A percentile compares a stretch with the other conserved stretches of the same genome.
Conservation (phyloP, 2,888 invertebrate genomes). For the Caenorhabditis imperialis region DNA sequence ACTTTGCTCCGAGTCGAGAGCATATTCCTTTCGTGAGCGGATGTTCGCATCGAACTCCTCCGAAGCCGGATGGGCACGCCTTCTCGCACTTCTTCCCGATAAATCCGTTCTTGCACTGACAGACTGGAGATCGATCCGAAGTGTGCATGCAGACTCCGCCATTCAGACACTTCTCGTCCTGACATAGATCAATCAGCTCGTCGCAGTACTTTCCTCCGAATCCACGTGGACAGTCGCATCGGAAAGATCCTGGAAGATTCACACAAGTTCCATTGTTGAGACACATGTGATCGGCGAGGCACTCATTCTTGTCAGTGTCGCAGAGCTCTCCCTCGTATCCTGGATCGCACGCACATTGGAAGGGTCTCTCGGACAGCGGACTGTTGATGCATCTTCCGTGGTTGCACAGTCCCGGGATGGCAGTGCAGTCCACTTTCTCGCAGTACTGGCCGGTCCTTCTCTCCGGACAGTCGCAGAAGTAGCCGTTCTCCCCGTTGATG, state of each 20-base stretch:
- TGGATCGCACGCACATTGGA: slow-evolving; percentile 92
- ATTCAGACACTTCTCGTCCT: slow-evolving; percentile 19
- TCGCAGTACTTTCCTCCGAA: slow-evolving; percentile 82
- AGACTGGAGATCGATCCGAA: slow-evolving; percentile 82
- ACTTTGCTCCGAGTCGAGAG: slow-evolving; percentile 35
- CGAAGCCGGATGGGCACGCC: slow-evolving; percentile 55
- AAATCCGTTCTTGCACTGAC: slow-evolving; percentile 41
- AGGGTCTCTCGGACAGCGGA: slow-evolving; percentile 94
- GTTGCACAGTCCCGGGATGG: slow-evolving; percentile 86
- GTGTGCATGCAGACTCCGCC: slow-evolving; percentile 58
- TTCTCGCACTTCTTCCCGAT: slow-evolving; percentile 50
- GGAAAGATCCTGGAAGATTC: slow-evolving; percentile 89
- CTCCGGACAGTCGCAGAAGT: slow-evolving; percentile 93
- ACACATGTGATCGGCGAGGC: slow-evolving; percentile 82
- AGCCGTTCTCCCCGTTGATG: slow-evolving; percentile 93
- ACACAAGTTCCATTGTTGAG: slow-evolving; percentile 98
- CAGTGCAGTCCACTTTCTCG: slow-evolving; percentile 91
- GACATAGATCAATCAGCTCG: slow-evolving; percentile 91
- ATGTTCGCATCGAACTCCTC: slow-evolving; percentile 81
- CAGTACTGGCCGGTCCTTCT: slow-evolving; percentile 94
- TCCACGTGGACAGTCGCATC: slow-evolving; percentile 63
- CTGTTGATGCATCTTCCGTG: slow-evolving; percentile 85
- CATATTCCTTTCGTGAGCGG: slow-evolving; percentile 81
- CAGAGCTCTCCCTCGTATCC: slow-evolving; percentile 88
- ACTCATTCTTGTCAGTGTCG: slow-evolving; percentile 87